Evolutionary conservation across 2,888 invertebrate genomes (phyloP), one percentile per base, ranked within the genome.

Genomic region (Phania funesta): DNA sequence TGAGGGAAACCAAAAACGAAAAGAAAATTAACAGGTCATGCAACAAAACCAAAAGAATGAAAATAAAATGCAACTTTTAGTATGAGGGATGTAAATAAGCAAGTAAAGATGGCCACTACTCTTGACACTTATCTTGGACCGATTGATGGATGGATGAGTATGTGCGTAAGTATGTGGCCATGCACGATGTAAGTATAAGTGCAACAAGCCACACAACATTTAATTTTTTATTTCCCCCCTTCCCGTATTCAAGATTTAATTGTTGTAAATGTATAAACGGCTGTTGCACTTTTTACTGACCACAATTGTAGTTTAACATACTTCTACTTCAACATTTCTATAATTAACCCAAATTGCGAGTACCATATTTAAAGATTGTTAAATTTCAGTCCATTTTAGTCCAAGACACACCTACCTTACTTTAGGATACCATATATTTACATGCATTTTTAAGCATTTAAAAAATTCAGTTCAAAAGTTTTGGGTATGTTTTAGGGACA

Each of bases 131-230:
- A n/a, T 50, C 11, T 54, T 41, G 24, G 9, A 54, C 26, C 11
- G 29, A 56, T 54, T 44, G 68, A 54, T 68, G 20, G 67, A 67
- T 67, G 50, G 35, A 41, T 54, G 26, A 44, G 44, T 16, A 50
- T 48, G 22, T 20, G 20, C 32, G 32, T 16, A 2, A 2, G 16
- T 32, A 44, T 16, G 52, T 44, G n/a, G n/a, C n/a, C n/a, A 16
- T 41, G 11, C n/a, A 0, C 32, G 24, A 29, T 54, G 20, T 26
- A 38, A 32, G 22, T 46, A 62, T 48, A 32, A 74, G 46, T 65
- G 48, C 68, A 70, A 64, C 35, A 68, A 74, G 68, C 41, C 62
- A 80, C 68, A 80, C 62, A 74, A 48, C 67, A 68, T 60, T 56
- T 74, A 70, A 64, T 64, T 52, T 38, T 4, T 38, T 38, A n/a